Base-by-base conservation (phyloP, 2,888 invertebrate genomes). In the Capitulum mitella region DNA sequence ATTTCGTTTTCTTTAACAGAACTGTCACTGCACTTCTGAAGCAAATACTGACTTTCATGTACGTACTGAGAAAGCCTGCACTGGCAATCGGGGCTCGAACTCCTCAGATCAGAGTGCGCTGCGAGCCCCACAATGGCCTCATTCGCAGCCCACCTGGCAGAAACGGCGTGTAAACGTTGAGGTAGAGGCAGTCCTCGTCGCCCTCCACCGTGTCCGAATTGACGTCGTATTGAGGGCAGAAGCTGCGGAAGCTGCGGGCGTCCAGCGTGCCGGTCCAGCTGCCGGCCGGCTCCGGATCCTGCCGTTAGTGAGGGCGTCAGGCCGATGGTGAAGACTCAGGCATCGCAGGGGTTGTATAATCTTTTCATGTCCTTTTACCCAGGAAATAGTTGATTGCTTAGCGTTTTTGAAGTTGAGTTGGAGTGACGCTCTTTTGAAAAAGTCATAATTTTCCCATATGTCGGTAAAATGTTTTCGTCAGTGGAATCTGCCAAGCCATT, bases 131-230 rank as follows among this genome's bases (percentile, higher is more conserved):
- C n/a, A n/a, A n/a, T n/a, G n/a, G n/a, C 22, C 19, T 26, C 32
- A 26, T 3, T 12, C 12, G 78, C 5, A 3, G 34, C 79, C 79
- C 32, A 80, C 81, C 58, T 32, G 79, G 81, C 0, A 81, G 78
- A 37, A 79, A 51, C 19, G 81, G 82, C 1, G 81, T 80, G 78
- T 78, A 81, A 22, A 82, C 79, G 54, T 81, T 81, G 37, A 81
- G 80, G 61, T 77, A 81, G 29, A 82, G 80, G 48, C 82, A 82
- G 61, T 81, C 81, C 78, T 82, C 82, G 12, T 77, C 61, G 12
- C 82, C 82, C 51, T 80, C 77, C 48, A 80, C 80, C n/a, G 74
- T 64, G 6, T 78, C 76, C 26, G 79, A 48, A 19, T 78, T 77
- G 34, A 77, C 77, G 77, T 81, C 80, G 54, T 80, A 80, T 78